Evolutionary conservation across 2,888 invertebrate species (phyloP).

Genomic region (Aleiodes alternator): DNA sequence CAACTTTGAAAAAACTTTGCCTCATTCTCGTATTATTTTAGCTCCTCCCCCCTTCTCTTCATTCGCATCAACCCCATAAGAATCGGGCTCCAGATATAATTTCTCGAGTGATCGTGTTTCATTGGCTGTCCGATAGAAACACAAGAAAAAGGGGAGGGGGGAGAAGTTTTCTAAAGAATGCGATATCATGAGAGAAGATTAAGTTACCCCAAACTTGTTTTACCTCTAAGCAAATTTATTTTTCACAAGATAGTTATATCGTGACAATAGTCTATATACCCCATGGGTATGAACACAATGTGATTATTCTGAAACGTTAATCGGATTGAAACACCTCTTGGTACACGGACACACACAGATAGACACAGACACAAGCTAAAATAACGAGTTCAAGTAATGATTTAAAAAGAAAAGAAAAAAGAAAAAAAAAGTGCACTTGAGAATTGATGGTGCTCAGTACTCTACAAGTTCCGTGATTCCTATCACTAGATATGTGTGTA

Average conservation of each 20-base stretch:
- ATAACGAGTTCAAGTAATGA: background rate
- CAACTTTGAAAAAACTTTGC: conserved; percentile 48
- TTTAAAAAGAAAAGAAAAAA: background rate
- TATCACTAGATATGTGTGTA: conserved; percentile 34
- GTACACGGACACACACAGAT: too few relatives aligned
- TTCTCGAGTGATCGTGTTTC: too few relatives aligned
- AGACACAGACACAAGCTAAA: background rate
- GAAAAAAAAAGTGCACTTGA: background rate
- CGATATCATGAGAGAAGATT: conserved; percentile 7
- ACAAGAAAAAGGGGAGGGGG: too few relatives aligned
- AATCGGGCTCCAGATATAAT: too few relatives aligned
- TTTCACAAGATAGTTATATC: conserved; percentile 17
- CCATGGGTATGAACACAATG: background rate
- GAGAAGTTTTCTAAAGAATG: background rate
- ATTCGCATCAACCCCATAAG: too few relatives aligned
- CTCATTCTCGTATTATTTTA: too few relatives aligned
- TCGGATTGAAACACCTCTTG: background rate
- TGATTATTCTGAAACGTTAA: conserved; percentile 2
- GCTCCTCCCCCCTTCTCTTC: too few relatives aligned
- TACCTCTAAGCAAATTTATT: background rate
- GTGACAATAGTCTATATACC: background rate
- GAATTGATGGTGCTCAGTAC: conserved; percentile 24
- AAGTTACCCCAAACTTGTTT: background rate
- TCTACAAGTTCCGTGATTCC: conserved; percentile 46
- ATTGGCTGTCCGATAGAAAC: too few relatives aligned